These are phyloP conservation scores for Cyphomyrus plagiostoma DNA, from an alignment of 2,113 vertebrate genomes.

Conservation along the genomic window DNA sequence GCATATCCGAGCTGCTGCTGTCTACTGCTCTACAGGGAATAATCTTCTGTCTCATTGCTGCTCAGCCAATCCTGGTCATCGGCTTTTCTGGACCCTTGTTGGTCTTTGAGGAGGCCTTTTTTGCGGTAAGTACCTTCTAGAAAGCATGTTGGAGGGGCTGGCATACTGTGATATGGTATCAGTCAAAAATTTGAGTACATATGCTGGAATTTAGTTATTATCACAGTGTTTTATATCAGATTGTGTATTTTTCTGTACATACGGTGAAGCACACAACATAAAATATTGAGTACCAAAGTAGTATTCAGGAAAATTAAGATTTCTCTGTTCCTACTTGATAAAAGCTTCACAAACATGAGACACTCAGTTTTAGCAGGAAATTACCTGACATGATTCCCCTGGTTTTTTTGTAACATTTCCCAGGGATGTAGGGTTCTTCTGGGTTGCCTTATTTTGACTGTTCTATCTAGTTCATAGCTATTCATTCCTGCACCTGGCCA, in stretches of 20 bases:
- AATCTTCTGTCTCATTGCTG: slow-evolving; percentile 79
- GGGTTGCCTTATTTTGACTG: neutral
- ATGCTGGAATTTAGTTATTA: neutral
- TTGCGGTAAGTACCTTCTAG: slow-evolving; percentile 53
- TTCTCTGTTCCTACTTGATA: neutral
- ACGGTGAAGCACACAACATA: neutral
- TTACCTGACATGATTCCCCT: neutral
- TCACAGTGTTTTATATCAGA: neutral
- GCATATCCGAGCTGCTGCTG: slow-evolving; percentile 84
- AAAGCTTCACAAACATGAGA: neutral
- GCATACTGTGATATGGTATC: neutral
- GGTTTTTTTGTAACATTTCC: neutral
- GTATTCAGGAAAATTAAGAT: neutral
- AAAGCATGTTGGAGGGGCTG: neutral
- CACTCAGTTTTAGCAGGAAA: neutral
- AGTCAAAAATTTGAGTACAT: neutral
- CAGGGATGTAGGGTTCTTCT: neutral
- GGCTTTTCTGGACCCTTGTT: slow-evolving; percentile 95
- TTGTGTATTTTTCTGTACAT: neutral
- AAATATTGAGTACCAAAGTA: neutral
- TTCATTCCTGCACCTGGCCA: neutral
- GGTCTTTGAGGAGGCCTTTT: slow-evolving; percentile 92
- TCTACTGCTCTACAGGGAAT: slow-evolving; percentile 81
- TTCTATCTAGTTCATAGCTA: neutral
- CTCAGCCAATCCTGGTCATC: slow-evolving; percentile 86